phyloP scores from a whole-genome alignment of 2,888 invertebrate species.

The Rotaria sp. region DNA sequence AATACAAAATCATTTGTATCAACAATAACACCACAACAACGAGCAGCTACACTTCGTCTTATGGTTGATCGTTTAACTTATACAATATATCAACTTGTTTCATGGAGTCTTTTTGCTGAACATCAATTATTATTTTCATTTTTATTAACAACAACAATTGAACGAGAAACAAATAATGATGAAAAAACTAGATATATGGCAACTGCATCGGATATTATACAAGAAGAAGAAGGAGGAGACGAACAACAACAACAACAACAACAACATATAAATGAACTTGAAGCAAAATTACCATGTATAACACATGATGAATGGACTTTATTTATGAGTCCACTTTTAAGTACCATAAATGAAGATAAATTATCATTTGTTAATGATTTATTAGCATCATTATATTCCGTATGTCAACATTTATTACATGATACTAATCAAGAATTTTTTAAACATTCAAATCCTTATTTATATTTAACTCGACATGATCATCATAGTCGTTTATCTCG shows the following conservation, averaged over 20 bases:
- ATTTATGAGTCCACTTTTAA: neutral
- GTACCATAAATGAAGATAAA: neutral
- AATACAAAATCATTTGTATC: neutral
- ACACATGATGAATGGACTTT: slow-evolving; percentile 17
- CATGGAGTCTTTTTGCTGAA: slow-evolving; percentile 51
- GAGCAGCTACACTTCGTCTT: neutral
- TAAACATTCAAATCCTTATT: neutral
- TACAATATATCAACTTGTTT: slow-evolving; percentile 51
- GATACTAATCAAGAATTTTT: neutral
- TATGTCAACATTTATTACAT: neutral
- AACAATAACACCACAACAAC: slow-evolving; percentile 16
- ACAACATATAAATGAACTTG: neutral
- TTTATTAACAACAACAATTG: slow-evolving; percentile 50
- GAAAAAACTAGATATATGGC: neutral
- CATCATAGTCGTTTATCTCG: slow-evolving; percentile 44
- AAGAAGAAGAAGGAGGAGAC: neutral
- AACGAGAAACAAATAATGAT: slow-evolving; percentile 43
- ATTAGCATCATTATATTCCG: neutral
- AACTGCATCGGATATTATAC: neutral
- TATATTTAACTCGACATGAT: neutral
- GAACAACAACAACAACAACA: neutral
- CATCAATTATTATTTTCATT: slow-evolving; percentile 55
- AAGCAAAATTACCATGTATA: neutral
- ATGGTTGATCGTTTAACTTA: slow-evolving; percentile 45
- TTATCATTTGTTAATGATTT: neutral